These are phyloP conservation scores for Hozukius guyotensis DNA, from an alignment of 2,797 vertebrate genomes.

Conservation along the genomic window DNA sequence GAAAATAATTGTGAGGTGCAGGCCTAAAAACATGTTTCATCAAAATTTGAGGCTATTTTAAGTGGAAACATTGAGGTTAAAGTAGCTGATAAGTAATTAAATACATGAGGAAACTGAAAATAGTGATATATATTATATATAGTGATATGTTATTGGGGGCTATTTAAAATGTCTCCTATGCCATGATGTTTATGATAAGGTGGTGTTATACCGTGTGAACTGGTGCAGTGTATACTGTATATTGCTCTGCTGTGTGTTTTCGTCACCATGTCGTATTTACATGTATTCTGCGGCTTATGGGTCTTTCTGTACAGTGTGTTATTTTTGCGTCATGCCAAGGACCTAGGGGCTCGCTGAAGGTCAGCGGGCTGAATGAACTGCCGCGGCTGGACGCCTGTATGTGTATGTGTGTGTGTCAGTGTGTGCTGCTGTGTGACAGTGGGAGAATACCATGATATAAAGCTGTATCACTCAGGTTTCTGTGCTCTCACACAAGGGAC, in stretches of 20 bases:
- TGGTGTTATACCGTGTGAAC: slow-evolving; percentile 2
- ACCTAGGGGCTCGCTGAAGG: slow-evolving; percentile 76
- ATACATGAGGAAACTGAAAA: background rate
- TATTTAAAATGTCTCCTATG: background rate
- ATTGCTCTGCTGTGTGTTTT: slow-evolving; percentile 9
- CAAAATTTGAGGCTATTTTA: background rate
- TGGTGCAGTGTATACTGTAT: background rate
- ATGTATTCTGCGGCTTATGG: slow-evolving; percentile 29
- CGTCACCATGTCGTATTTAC: slow-evolving; percentile 37
- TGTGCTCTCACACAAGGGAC: slow-evolving; percentile 78
- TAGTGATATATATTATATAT: background rate
- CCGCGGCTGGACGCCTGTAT: slow-evolving; percentile 28
- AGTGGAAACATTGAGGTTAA: background rate
- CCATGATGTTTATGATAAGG: slow-evolving; percentile 3
- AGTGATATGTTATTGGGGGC: background rate
- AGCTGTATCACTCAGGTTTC: slow-evolving; percentile 78
- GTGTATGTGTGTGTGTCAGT: slow-evolving; percentile 6
- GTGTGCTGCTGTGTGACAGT: slow-evolving; percentile 52
- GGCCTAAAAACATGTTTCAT: background rate
- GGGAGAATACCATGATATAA: slow-evolving; percentile 76
- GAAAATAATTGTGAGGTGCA: background rate
- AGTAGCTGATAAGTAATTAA: background rate
- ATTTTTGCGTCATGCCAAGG: slow-evolving; percentile 75
- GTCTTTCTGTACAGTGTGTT: slow-evolving; percentile 63
- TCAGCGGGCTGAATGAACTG: slow-evolving; percentile 71